Base-by-base conservation (phyloP, 1,140 invertebrate genomes). In the Leptoteleia sp. region DNA sequence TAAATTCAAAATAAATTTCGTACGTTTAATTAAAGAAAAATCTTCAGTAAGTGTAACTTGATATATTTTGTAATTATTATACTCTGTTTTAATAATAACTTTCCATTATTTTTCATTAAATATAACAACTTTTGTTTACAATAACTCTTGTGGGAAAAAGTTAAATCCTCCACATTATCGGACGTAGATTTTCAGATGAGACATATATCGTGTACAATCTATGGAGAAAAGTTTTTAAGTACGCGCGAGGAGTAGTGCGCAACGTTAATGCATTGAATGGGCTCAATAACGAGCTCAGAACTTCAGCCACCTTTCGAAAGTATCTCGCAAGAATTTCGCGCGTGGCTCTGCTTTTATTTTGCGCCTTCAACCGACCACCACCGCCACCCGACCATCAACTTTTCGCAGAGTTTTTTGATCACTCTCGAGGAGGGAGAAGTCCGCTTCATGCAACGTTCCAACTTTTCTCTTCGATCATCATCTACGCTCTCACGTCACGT, bases 401-500 rank as follows among this genome's bases (percentile, higher is more conserved):
- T 75, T 55, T 61, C 33, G n/a, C 35, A 1, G 17, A 59, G 57
- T 68, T 65, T 62, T 73, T 75, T 59, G 64, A 75, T 75, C 54
- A 64, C 64, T 45, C 52, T 64, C 43, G 19, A 68, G 27, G 25
- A 40, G 64, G 22, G 22, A 25, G n/a, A n/a, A 68, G 55, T 68
- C 55, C 54, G 55, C 47, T 76, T 64, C 55, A 76, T 68, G 48
- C 48, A 68, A 6, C 27, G 31, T 27, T 22, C 29, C 55, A 68
- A 68, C 55, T 76, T 76, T 76, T 68, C 57, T 62, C 72, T 76
- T 68, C 62, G 72, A 68, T 76, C 75, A 71, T 77, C 75, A 77
- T 70, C 65, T 65, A 19, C 42, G 6, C 52, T 71, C 27, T 15
- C 35, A 65, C 52, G 43, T 52, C 52, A 59, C 65, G 57, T 70